phyloP scores from a whole-genome alignment of 2,113 vertebrate species.

The Castor canadensis region DNA sequence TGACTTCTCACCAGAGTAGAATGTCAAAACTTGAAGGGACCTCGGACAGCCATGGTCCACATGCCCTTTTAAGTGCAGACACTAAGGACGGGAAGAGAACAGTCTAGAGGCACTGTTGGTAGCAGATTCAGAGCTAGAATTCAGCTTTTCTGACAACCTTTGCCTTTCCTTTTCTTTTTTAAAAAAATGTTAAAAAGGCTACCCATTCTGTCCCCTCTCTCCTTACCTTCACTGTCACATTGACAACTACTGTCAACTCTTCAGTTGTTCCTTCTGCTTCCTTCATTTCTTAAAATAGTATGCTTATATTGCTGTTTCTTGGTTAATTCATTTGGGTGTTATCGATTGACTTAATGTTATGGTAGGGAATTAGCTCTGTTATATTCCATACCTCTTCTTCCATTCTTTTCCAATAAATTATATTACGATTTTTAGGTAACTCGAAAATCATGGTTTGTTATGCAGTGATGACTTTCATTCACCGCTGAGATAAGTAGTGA shows the following conservation, averaged over 20 bases:
- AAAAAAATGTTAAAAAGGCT: no score
- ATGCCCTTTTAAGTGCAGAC: neutral
- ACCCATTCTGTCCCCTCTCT: no score
- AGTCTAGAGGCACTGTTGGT: neutral
- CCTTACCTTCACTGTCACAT: neutral
- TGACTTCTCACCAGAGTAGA: neutral
- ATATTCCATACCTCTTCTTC: no score
- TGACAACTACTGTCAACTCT: neutral
- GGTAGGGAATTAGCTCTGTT: neutral
- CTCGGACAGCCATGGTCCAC: neutral
- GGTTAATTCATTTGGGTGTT: neutral
- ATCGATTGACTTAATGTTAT: neutral
- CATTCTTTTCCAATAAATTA: slow-evolving; percentile 21
- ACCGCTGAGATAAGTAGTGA: no score
- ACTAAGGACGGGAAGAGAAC: neutral
- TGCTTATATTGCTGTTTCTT: neutral
- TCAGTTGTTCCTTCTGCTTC: neutral
- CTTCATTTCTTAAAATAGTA: slow-evolving; percentile 15
- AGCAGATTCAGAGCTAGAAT: slow-evolving; percentile 2
- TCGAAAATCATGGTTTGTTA: neutral
- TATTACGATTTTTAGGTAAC: slow-evolving; percentile 17
- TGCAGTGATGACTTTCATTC: no score
- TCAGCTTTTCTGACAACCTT: neutral
- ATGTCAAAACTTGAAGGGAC: neutral
- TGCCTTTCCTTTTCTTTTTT: neutral